phyloP scores from a whole-genome alignment of 2,888 invertebrate genomes.

The Drosophila koepferae region DNA sequence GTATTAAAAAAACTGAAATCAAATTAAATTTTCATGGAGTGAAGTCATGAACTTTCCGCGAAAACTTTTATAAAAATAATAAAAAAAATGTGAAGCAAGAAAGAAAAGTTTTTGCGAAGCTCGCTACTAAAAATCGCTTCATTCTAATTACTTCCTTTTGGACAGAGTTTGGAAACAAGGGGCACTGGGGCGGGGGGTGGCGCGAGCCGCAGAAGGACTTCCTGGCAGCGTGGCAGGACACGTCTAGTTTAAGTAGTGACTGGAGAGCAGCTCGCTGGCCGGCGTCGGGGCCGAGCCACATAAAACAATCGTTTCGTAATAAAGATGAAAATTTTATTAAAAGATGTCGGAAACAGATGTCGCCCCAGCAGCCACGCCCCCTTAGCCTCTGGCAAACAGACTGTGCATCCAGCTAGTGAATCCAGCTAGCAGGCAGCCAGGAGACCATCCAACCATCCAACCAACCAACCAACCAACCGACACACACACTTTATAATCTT shows the following conservation, averaged over 20 bases:
- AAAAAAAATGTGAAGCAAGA: slow-evolving; percentile 20
- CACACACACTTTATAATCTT: slow-evolving; percentile 85
- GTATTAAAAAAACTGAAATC: slow-evolving; percentile 46
- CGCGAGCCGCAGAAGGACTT: slow-evolving; percentile 74
- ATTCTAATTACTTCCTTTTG: slow-evolving; percentile 83
- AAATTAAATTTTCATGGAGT: slow-evolving; percentile 58
- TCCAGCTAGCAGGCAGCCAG: not conserved
- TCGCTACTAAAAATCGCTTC: slow-evolving; percentile 78
- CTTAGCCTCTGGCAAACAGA: slow-evolving; percentile 12
- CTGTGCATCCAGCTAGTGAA: slow-evolving; percentile 12
- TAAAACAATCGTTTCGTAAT: slow-evolving; percentile 86
- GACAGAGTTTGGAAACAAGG: slow-evolving; percentile 15
- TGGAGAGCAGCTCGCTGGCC: slow-evolving; percentile 19
- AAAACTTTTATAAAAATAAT: slow-evolving; percentile 44
- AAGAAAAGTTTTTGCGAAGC: slow-evolving; percentile 33
- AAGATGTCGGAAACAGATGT: slow-evolving; percentile 86
- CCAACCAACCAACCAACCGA: slow-evolving; percentile 71
- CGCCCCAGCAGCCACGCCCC: slow-evolving; percentile 55
- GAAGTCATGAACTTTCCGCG: slow-evolving; percentile 49
- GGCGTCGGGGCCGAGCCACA: slow-evolving; percentile 63
- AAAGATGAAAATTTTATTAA: slow-evolving; percentile 86
- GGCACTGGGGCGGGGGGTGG: not conserved
- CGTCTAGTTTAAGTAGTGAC: slow-evolving; percentile 64
- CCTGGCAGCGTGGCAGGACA: slow-evolving; percentile 61
- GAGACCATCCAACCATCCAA: slow-evolving; percentile 33